A percentile compares a stretch with the other conserved stretches of the same genome.
phyloP scores from a whole-genome alignment of 2,888 invertebrate genomes.

The Scaptomyza polygonia region DNA sequence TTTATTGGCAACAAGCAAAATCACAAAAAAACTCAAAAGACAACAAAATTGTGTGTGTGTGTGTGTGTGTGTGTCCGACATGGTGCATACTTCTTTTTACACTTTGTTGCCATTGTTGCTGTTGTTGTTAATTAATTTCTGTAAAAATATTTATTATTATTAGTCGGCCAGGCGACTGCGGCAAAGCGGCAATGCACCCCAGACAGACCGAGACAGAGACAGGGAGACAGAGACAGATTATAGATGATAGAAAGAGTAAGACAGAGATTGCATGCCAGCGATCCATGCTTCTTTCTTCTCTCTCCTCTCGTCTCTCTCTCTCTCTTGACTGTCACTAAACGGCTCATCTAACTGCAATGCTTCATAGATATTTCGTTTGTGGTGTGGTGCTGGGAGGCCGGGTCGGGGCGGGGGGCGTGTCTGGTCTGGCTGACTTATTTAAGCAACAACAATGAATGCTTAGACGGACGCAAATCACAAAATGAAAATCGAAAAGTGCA shows the following conservation, averaged over 20 bases:
- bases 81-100: slow-evolving; percentile 43
- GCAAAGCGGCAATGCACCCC: slow-evolving; percentile 60
- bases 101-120: slow-evolving; percentile 62
- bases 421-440: slow-evolving; percentile 79
- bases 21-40: slow-evolving; percentile 6
- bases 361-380: slow-evolving; percentile 77
- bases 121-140: slow-evolving; percentile 71
- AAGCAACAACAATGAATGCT: slow-evolving; percentile 75
- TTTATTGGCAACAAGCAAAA: slow-evolving; percentile 40
- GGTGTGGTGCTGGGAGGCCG: slow-evolving; percentile 10
- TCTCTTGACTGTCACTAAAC: slow-evolving; percentile 80
- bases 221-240: slow-evolving; percentile 1
- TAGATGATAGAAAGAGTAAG: background rate
- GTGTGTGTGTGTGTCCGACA: slow-evolving; percentile 19
- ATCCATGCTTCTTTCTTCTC: slow-evolving; percentile 32
- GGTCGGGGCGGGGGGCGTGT: slow-evolving; percentile 1
- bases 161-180: slow-evolving; percentile 53
- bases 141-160: slow-evolving; percentile 76
- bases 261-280: slow-evolving; percentile 46
- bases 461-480: slow-evolving; percentile 58
- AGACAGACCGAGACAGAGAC: slow-evolving; percentile 19
- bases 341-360: slow-evolving; percentile 81
- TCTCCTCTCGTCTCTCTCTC: background rate
- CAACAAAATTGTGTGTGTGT: slow-evolving; percentile 2
- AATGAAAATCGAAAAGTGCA: slow-evolving; percentile 76